phyloP scores from a whole-genome alignment of 2,888 invertebrate genomes.

The Limnephilus lunatus region DNA sequence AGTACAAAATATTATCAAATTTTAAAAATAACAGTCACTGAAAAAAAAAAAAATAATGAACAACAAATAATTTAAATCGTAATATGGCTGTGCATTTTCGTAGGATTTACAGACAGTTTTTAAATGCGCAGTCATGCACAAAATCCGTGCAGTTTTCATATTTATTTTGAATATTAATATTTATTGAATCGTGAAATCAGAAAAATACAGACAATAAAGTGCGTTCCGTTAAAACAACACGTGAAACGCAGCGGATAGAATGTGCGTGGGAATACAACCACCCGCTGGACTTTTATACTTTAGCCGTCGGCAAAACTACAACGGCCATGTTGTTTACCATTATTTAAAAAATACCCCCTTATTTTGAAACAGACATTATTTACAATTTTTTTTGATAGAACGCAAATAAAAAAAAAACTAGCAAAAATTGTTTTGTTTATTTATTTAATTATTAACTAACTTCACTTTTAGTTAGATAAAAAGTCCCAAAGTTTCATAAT shows the following conservation, averaged over 20 bases:
- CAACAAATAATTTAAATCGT: background rate
- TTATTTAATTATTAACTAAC: too few species aligned
- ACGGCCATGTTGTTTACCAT: background rate
- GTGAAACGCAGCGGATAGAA: constrained; percentile 58
- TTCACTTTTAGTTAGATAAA: too few species aligned
- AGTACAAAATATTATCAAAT: too few species aligned
- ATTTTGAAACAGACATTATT: background rate
- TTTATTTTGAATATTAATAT: constrained; percentile 18
- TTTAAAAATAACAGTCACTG: background rate
- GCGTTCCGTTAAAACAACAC: constrained; percentile 57
- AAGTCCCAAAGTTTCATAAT: too few species aligned
- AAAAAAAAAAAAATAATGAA: background rate
- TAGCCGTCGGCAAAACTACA: background rate
- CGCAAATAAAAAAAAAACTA: too few species aligned
- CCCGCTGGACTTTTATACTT: background rate
- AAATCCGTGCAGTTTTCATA: background rate
- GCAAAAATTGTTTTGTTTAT: too few species aligned
- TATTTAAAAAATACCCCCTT: too few species aligned
- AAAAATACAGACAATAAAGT: constrained; percentile 54
- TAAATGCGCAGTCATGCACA: background rate
- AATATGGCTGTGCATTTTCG: background rate
- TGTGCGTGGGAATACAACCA: constrained; percentile 53
- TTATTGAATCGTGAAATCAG: constrained; percentile 57
- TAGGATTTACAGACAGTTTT: background rate
- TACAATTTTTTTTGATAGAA: background rate